Base-by-base conservation (phyloP, 2,797 vertebrate species). In the Takifugu rubripes region DNA sequence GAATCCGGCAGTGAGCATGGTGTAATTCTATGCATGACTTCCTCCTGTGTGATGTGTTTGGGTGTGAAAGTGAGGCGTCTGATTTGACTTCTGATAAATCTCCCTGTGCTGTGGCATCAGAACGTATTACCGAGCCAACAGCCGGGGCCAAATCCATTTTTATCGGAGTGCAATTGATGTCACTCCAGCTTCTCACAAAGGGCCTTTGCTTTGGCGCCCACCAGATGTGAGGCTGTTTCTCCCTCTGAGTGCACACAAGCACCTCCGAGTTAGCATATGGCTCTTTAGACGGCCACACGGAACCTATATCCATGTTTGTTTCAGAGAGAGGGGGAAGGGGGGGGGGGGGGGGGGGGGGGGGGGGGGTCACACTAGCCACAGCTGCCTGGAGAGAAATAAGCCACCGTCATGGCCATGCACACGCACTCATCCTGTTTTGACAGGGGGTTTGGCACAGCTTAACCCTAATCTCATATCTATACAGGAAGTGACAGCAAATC, bases 81-180 rank as follows among this genome's bases (percentile, higher is more conserved):
- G 86, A 85, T 86, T 82, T 79, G 77, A 77, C 68, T 84, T 67
- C 76, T 74, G 83, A 88, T 87, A 83, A 84, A 81, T 85, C 82
- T 72, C 72, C 49, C 64, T 65, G 59, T 59, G 77, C 75, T 59
- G 75, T 60, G 1, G 76, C 73, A 75, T 84, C 71, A 81, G 63
- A 82, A 87, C 80, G 81, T 63, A 79, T 85, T 77, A 78, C 81
- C 16, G 66, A 81, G 77, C 80, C 78, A 81, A 70, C 61, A 66
- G 70, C 65, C 67, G 51, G 71, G 74, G 77, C 80, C 75, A 84
- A 77, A 83, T 84, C 77, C 82, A 85, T 83, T 84, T 84, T 85
- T 83, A 78, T 82, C 78, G 69, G 76, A 79, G 78, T 72, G 82
- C 79, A 83, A 80, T 81, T 83, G 77, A 78, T 84, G 82, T 82